These are phyloP conservation scores for Sarcophilus harrisii DNA, from an alignment of 2,797 vertebrate genomes.

Conservation along the genomic window DNA sequence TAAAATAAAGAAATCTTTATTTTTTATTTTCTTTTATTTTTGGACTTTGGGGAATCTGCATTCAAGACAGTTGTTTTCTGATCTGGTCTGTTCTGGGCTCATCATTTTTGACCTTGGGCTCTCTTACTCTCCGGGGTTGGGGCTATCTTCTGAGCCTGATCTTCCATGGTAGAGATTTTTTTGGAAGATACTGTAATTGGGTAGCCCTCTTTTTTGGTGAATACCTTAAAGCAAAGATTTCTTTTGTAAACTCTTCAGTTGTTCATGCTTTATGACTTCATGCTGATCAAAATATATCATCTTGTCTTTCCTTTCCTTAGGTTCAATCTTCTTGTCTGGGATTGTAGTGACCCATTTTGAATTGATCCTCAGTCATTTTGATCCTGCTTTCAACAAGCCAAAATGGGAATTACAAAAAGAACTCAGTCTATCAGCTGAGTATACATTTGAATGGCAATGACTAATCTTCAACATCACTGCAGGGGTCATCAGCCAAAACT, in stretches of 20 bases:
- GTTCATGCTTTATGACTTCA: conserved; percentile 37
- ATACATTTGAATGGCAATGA: conserved; percentile 7
- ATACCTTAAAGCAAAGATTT: conserved; percentile 20
- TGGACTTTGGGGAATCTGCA: background rate
- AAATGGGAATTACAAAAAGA: conserved; percentile 37
- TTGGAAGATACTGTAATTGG: conserved; percentile 14
- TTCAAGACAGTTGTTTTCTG: background rate
- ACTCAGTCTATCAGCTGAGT: conserved; percentile 35
- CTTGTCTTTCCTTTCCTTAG: conserved; percentile 47
- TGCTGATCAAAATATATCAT: conserved; percentile 49
- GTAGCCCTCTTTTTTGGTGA: background rate
- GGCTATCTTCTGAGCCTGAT: background rate
- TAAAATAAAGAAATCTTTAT: background rate
- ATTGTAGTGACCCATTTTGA: conserved; percentile 19
- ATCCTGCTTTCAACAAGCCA: conserved; percentile 9
- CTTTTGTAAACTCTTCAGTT: conserved; percentile 9
- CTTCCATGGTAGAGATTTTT: background rate
- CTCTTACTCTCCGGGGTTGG: conserved; percentile 38
- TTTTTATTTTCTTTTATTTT: background rate
- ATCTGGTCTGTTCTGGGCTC: background rate
- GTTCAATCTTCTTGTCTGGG: conserved; percentile 9
- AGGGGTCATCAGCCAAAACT: conserved; percentile 35
- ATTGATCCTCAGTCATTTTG: conserved; percentile 8
- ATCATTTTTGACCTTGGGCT: conserved; percentile 2
- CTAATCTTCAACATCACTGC: conserved; percentile 31